phyloP scores from a whole-genome alignment of 2,797 vertebrate species.

The Siniperca obscura region DNA sequence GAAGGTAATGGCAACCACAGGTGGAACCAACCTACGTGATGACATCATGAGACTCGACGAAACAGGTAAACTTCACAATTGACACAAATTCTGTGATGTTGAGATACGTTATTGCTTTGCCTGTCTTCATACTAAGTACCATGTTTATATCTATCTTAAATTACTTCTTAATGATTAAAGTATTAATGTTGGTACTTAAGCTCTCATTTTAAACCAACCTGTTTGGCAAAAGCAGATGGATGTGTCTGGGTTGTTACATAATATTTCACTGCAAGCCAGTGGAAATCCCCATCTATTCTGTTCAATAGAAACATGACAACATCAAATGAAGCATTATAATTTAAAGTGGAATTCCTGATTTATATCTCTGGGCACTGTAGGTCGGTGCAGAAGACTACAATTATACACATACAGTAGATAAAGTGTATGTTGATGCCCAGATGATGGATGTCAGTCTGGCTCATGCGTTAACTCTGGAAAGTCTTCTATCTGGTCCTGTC shows the following conservation, averaged over 20 bases:
- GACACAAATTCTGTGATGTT: background rate
- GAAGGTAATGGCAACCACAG: constrained; percentile 99
- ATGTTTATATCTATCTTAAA: background rate
- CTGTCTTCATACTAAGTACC: background rate
- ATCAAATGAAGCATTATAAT: background rate
- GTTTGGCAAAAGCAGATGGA: background rate
- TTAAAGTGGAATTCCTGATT: background rate
- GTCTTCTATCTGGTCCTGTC: background rate
- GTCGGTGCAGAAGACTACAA: background rate
- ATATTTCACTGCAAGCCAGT: background rate
- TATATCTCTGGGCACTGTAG: background rate
- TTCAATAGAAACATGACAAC: background rate
- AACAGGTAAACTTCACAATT: constrained; percentile 85
- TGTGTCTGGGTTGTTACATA: background rate
- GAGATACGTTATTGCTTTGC: background rate
- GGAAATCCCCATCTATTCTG: background rate
- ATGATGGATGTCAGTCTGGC: background rate
- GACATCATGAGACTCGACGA: constrained; percentile 99
- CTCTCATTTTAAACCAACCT: background rate
- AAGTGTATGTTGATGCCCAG: background rate
- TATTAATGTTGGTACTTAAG: background rate
- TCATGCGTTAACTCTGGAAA: background rate
- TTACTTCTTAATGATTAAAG: background rate
- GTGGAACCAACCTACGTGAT: constrained; percentile 98
- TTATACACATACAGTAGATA: background rate